Evolutionary conservation across 2,113 vertebrate genomes (phyloP).

Genomic region (Eulemur macaco): DNA sequence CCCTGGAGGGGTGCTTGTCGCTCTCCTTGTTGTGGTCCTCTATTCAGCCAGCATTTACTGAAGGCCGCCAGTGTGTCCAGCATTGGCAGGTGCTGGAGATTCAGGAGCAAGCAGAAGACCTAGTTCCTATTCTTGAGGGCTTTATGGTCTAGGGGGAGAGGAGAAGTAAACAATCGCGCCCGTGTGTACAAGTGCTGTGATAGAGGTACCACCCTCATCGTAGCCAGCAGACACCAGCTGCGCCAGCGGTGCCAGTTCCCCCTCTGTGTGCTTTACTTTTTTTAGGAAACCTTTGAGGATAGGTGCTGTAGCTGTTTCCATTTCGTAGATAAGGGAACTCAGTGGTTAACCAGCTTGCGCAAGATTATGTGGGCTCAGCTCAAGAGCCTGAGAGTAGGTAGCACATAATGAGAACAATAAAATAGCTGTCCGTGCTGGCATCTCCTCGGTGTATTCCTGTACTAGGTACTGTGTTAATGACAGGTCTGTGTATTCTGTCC

Average conservation of each 20-base stretch:
- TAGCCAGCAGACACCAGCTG: too few species aligned
- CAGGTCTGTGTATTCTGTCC: background rate
- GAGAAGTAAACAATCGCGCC: background rate
- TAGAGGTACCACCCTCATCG: fast-evolving
- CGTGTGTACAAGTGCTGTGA: background rate
- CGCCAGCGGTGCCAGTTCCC: background rate
- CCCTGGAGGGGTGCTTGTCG: background rate
- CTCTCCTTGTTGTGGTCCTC: background rate
- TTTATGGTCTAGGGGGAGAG: background rate
- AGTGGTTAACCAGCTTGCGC: background rate
- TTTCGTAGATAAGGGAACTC: background rate
- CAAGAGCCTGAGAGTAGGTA: background rate
- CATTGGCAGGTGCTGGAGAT: too few species aligned
- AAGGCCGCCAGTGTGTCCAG: background rate
- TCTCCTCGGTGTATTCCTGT: background rate
- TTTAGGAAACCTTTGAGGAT: background rate
- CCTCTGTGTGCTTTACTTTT: background rate
- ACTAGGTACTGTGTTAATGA: background rate
- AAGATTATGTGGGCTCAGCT: background rate
- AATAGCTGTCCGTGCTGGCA: background rate
- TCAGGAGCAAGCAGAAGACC: background rate
- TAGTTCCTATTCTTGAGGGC: background rate
- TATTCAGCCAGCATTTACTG: background rate
- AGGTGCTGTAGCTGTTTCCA: background rate
- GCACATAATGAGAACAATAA: background rate